Conservation (phyloP, 2,888 invertebrate species). For the Agelastica alni region DNA sequence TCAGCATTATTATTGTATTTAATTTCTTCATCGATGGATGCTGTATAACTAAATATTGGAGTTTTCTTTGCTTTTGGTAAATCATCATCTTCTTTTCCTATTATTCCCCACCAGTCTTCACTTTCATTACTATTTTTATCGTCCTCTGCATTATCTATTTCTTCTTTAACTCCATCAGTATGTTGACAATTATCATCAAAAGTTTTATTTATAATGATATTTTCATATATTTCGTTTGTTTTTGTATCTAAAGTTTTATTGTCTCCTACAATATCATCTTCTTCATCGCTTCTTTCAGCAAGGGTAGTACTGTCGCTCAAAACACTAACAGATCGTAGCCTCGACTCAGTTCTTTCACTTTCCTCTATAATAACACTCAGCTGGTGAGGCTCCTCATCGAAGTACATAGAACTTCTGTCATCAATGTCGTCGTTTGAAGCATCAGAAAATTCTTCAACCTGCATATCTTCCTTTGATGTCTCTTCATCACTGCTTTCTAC, state of each 20-base stretch:
- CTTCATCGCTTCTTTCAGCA: slow-evolving; percentile 47
- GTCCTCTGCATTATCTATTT: slow-evolving; percentile 20
- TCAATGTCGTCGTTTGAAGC: slow-evolving; percentile 45
- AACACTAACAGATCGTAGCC: slow-evolving; percentile 50
- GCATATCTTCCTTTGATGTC: slow-evolving; percentile 39
- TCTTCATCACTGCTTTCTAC: slow-evolving; percentile 51
- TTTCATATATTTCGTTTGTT: slow-evolving; percentile 4
- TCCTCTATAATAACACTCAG: slow-evolving; percentile 67
- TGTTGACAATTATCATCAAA: slow-evolving; percentile 4
- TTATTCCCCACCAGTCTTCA: slow-evolving; percentile 44
- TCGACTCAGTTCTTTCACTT: slow-evolving; percentile 58
- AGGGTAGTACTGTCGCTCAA: slow-evolving; percentile 47
- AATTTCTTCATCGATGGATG: background rate
- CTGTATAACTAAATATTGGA: background rate
- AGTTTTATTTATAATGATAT: background rate
- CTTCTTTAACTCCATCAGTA: slow-evolving; percentile 20
- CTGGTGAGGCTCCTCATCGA: slow-evolving; percentile 56
- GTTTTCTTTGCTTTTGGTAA: slow-evolving; percentile 21
- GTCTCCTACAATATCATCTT: slow-evolving; percentile 49
- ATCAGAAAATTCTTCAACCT: slow-evolving; percentile 50
- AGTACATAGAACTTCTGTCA: slow-evolving; percentile 34
- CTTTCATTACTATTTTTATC: slow-evolving; percentile 44
- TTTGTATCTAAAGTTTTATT: slow-evolving; percentile 1
- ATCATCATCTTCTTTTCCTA: slow-evolving; percentile 38
- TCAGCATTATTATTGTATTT: slow-evolving; percentile 2